Percentiles rank a stretch among this genome's conserved stretches.
These are phyloP conservation scores for Pogonus chalceus DNA, from an alignment of 1,140 invertebrate species.

Conservation along the genomic window DNA sequence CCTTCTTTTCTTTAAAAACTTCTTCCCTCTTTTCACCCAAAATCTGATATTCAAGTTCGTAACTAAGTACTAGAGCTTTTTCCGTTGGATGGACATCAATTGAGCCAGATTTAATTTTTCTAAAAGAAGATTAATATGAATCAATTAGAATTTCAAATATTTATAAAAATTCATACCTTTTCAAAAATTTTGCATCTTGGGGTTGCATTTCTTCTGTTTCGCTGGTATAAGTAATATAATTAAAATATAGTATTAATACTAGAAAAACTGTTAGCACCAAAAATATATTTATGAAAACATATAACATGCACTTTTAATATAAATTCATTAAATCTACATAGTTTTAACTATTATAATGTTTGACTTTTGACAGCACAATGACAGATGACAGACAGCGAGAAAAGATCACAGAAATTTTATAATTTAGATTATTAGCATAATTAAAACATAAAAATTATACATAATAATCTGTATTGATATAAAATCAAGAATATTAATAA, in stretches of 20 bases:
- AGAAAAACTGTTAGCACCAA: conserved; percentile 22
- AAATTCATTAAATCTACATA: neutral
- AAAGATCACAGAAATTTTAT: neutral
- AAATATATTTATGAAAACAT: conserved; percentile 21
- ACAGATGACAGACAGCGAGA: neutral
- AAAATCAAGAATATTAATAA: no score
- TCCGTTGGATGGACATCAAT: conserved; percentile 87
- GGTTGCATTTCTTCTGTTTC: conserved; percentile 38
- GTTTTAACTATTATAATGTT: no score
- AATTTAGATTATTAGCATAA: no score
- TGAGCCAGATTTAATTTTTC: conserved; percentile 70
- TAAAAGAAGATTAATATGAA: conserved; percentile 26
- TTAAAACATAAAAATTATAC: no score
- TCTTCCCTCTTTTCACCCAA: conserved; percentile 73
- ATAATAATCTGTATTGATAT: no score
- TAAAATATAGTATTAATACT: conserved; percentile 21
- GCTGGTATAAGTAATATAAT: conserved; percentile 19
- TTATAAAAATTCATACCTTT: conserved; percentile 37
- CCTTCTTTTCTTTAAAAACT: conserved; percentile 77
- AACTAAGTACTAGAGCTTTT: conserved; percentile 81
- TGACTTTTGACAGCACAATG: neutral
- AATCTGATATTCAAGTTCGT: conserved; percentile 79
- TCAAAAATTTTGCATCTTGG: conserved; percentile 50
- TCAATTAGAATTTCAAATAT: conserved; percentile 10
- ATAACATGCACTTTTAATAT: conserved; percentile 20